These are phyloP conservation scores for Dryadula phaetusa DNA, from an alignment of 2,888 invertebrate genomes.

Conservation along the genomic window DNA sequence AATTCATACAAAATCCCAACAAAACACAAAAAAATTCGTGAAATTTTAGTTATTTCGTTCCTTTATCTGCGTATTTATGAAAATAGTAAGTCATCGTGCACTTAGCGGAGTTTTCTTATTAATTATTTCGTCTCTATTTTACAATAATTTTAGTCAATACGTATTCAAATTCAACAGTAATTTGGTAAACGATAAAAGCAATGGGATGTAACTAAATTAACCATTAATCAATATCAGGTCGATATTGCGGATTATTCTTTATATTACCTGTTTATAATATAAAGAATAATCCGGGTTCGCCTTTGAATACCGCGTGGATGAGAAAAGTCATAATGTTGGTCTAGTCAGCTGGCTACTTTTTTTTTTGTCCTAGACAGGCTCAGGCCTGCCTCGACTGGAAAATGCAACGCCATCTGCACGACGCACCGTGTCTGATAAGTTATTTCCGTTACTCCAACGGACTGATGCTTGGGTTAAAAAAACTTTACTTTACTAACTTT, in stretches of 20 bases:
- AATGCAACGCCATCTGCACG: slow-evolving; percentile 49
- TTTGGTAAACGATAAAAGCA: neutral
- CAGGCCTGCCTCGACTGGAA: slow-evolving; percentile 42
- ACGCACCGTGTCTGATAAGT: slow-evolving; percentile 72
- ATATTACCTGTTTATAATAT: slow-evolving; percentile 76
- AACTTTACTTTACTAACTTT: neutral
- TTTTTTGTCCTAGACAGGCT: slow-evolving; percentile 52
- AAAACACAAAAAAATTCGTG: too few species aligned
- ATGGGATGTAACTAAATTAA: neutral
- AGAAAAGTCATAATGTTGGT: slow-evolving; percentile 65
- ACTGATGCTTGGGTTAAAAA: slow-evolving; percentile 27
- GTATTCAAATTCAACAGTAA: neutral
- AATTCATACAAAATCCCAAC: too few species aligned
- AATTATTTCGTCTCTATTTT: neutral
- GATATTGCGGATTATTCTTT: slow-evolving; percentile 57
- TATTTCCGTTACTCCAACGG: slow-evolving; percentile 73
- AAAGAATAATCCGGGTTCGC: slow-evolving; percentile 76
- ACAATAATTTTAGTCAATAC: neutral
- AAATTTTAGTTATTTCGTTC: neutral
- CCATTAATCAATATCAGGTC: slow-evolving; percentile 21
- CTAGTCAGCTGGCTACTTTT: slow-evolving; percentile 59
- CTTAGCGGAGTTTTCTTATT: too few species aligned
- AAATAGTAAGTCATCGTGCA: too few species aligned
- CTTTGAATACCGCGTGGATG: slow-evolving; percentile 70
- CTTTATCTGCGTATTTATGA: too few species aligned